Evolutionary conservation across 2,888 invertebrate genomes (phyloP).

Genomic region (Stomorhina lunata): DNA sequence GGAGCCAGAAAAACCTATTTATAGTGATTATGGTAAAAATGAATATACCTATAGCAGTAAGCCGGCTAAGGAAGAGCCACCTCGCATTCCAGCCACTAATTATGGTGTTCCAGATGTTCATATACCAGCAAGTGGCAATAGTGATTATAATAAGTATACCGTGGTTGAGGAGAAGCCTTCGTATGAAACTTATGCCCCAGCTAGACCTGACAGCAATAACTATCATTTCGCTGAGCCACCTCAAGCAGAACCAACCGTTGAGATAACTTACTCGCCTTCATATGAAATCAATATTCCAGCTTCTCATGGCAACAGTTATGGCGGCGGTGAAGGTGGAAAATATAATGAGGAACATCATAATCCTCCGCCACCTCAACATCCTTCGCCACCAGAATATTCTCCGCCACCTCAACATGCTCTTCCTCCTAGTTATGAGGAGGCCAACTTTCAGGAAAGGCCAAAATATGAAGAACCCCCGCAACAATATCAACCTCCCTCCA

Average conservation of each 20-base stretch:
- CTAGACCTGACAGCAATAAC: constrained; percentile 65
- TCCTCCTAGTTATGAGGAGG: not conserved
- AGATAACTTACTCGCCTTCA: constrained; percentile 75
- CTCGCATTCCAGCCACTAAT: constrained; percentile 64
- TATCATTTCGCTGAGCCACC: constrained; percentile 76
- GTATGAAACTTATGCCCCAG: constrained; percentile 69
- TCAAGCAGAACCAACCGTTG: constrained; percentile 67
- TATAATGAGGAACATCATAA: constrained; percentile 21
- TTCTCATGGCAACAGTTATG: constrained; percentile 60
- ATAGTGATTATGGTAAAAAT: constrained; percentile 26
- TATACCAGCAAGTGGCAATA: constrained; percentile 41
- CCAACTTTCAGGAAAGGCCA: constrained; percentile 33
- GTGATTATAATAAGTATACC: constrained; percentile 68
- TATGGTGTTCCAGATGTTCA: constrained; percentile 70
- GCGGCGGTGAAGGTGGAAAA: constrained; percentile 22
- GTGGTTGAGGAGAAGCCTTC: constrained; percentile 73
- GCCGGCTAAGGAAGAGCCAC: constrained; percentile 2
- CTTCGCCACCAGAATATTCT: constrained; percentile 58
- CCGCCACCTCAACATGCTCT: constrained; percentile 1
- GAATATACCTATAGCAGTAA: constrained; percentile 45
- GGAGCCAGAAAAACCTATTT: constrained; percentile 20
- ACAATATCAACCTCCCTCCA: not conserved
- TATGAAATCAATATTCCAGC: constrained; percentile 74
- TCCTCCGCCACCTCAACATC: constrained; percentile 47
- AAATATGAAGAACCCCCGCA: constrained; percentile 17